These are phyloP conservation scores for Alethe castanea DNA, from an alignment of 2,113 vertebrate species.

Conservation along the genomic window DNA sequence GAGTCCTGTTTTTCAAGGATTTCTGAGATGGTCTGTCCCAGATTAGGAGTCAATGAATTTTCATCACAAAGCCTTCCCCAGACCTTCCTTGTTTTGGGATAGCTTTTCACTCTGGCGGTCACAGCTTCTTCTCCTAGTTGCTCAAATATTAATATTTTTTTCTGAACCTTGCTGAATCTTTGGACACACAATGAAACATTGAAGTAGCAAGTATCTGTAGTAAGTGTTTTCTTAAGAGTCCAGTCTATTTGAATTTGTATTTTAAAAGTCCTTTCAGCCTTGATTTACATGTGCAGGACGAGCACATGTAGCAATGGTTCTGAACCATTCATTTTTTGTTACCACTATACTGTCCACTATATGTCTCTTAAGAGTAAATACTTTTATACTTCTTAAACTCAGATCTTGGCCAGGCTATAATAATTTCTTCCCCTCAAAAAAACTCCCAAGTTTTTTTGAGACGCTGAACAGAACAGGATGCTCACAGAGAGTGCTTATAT, in stretches of 20 bases:
- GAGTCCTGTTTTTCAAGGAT: background rate
- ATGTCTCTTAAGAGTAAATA: background rate
- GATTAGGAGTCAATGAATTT: background rate
- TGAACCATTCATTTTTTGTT: background rate
- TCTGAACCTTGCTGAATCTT: background rate
- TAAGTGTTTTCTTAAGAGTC: background rate
- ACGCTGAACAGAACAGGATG: background rate
- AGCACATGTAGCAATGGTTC: background rate
- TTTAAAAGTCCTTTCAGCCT: background rate
- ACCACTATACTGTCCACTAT: background rate
- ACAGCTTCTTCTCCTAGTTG: background rate
- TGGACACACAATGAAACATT: background rate
- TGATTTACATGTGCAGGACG: background rate
- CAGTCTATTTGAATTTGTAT: background rate
- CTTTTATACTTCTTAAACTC: background rate
- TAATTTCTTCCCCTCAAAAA: background rate
- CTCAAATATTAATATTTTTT: background rate
- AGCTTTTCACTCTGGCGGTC: background rate
- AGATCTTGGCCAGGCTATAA: background rate
- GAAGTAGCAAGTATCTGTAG: background rate
- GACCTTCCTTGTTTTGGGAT: background rate
- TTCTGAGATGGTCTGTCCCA: background rate
- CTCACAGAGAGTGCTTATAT: background rate
- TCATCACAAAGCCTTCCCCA: background rate
- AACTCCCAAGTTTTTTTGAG: background rate